Evolutionary conservation across 2,888 invertebrate genomes (phyloP).

Genomic region (Limenitis arthemis): DNA sequence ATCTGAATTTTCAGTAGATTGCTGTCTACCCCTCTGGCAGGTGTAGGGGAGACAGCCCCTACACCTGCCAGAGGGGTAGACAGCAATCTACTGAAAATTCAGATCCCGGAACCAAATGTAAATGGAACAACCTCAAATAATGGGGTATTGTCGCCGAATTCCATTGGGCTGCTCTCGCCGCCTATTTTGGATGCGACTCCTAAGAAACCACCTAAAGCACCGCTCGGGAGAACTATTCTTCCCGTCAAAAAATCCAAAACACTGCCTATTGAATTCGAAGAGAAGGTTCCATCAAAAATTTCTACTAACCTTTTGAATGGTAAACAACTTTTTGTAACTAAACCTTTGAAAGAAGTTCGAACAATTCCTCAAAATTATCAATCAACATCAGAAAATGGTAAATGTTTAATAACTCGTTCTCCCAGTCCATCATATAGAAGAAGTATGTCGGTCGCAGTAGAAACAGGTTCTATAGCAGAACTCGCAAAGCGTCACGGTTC

Average conservation of each 20-base stretch:
- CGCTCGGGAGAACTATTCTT: slow-evolving; percentile 48
- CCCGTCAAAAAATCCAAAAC: slow-evolving; percentile 64
- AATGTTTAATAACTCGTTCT: slow-evolving; percentile 44
- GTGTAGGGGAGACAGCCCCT: slow-evolving; percentile 31
- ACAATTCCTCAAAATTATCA: slow-evolving; percentile 39
- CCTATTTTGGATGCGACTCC: slow-evolving; percentile 55
- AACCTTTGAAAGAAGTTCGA: slow-evolving; percentile 59
- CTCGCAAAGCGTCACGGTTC: slow-evolving; percentile 58
- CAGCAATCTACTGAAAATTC: slow-evolving; percentile 42
- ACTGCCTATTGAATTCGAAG: slow-evolving; percentile 60
- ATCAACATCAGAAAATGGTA: slow-evolving; percentile 38
- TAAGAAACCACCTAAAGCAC: slow-evolving; percentile 61
- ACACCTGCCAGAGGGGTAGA: slow-evolving; percentile 32
- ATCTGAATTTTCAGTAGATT: no score
- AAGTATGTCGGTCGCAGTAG: slow-evolving; percentile 55
- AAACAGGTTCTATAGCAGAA: slow-evolving; percentile 65
- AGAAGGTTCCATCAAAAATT: slow-evolving; percentile 47
- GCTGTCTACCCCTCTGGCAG: no score
- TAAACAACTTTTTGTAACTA: slow-evolving; percentile 55
- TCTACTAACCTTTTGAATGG: slow-evolving; percentile 44
- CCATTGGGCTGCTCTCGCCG: slow-evolving; percentile 54
- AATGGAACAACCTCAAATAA: slow-evolving; percentile 28
- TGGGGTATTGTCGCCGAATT: slow-evolving; percentile 39
- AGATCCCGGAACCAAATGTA: slow-evolving; percentile 49
- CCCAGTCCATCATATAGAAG: slow-evolving; percentile 56